Evolutionary conservation across 2,888 invertebrate genomes (phyloP).

Genomic region (Drosophila atripex): DNA sequence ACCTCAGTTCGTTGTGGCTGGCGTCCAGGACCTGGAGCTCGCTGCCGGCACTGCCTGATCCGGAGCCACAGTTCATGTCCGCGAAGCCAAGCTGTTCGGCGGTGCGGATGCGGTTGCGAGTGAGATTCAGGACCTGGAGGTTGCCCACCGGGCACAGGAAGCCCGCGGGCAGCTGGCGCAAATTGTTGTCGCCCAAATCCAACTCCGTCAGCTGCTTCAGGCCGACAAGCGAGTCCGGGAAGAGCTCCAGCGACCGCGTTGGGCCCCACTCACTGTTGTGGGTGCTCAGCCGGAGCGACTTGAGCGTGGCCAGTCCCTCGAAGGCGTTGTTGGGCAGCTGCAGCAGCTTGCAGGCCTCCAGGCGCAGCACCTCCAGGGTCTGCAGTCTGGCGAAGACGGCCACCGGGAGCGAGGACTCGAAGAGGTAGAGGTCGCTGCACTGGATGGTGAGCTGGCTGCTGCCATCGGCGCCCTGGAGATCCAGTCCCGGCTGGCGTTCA

Average conservation of each 20-base stretch:
- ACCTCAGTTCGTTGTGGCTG: conserved; percentile 91
- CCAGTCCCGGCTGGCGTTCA: conserved; percentile 87
- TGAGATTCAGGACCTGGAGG: conserved; percentile 92
- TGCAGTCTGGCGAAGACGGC: conserved; percentile 90
- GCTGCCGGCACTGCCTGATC: conserved; percentile 85
- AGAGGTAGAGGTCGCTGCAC: conserved; percentile 91
- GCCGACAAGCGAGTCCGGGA: conserved; percentile 89
- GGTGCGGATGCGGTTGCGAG: conserved; percentile 91
- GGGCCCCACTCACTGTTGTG: conserved; percentile 92
- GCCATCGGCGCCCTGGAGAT: conserved; percentile 86
- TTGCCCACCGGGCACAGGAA: conserved; percentile 92
- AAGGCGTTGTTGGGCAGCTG: conserved; percentile 90
- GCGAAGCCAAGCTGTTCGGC: conserved; percentile 90
- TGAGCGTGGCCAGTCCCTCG: conserved; percentile 90
- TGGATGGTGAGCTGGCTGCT: conserved; percentile 89
- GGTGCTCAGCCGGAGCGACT: conserved; percentile 88
- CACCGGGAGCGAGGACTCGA: conserved; percentile 91
- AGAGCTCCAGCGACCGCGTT: conserved; percentile 90
- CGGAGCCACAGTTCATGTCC: conserved; percentile 84
- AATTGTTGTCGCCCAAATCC: conserved; percentile 93
- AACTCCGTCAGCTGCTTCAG: conserved; percentile 91
- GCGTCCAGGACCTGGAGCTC: conserved; percentile 91
- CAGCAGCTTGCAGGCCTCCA: conserved; percentile 92
- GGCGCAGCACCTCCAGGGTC: conserved; percentile 88
- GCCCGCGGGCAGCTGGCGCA: conserved; percentile 90